phyloP scores from a whole-genome alignment of 2,888 invertebrate genomes.

The Harpalus rufipes region DNA sequence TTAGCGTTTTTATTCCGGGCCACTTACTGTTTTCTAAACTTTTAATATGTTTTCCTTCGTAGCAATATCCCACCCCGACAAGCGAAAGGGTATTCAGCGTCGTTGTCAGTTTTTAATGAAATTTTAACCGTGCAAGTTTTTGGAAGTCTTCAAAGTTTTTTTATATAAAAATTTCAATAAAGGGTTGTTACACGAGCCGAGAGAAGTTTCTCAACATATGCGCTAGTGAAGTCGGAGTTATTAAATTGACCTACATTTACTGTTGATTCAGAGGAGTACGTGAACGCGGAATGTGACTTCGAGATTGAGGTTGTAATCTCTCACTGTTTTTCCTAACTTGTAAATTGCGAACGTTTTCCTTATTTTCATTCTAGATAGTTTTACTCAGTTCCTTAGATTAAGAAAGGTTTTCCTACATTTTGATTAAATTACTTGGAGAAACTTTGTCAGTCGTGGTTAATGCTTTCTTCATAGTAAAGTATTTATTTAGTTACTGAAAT shows the following conservation, averaged over 20 bases:
- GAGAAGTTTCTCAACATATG: slow-evolving; percentile 53
- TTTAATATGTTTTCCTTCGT: slow-evolving; percentile 57
- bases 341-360: neutral
- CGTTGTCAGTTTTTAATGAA: slow-evolving; percentile 62
- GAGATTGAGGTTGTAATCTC: neutral
- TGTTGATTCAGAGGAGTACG: slow-evolving; percentile 45
- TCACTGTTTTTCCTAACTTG: slow-evolving; percentile 5
- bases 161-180: slow-evolving; percentile 61
- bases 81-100: slow-evolving; percentile 11
- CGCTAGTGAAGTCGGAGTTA: slow-evolving; percentile 45
- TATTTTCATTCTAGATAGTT: slow-evolving; percentile 1
- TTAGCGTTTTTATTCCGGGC: slow-evolving; percentile 55
- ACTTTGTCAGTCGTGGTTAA: neutral
- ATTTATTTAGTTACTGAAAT: neutral
- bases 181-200: slow-evolving; percentile 47
- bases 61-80: slow-evolving; percentile 48
- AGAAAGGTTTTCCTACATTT: neutral
- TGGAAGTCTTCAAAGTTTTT: slow-evolving; percentile 50
- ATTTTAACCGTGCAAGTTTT: slow-evolving; percentile 56
- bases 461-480: neutral
- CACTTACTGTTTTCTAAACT: slow-evolving; percentile 59
- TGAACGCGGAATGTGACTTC: slow-evolving; percentile 30
- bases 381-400: neutral
- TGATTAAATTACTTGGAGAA: neutral
- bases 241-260: slow-evolving; percentile 58